Evolutionary conservation across 2,888 invertebrate genomes (phyloP), one percentile per base, ranked within the genome.

Genomic region (Rotaria macrura): DNA sequence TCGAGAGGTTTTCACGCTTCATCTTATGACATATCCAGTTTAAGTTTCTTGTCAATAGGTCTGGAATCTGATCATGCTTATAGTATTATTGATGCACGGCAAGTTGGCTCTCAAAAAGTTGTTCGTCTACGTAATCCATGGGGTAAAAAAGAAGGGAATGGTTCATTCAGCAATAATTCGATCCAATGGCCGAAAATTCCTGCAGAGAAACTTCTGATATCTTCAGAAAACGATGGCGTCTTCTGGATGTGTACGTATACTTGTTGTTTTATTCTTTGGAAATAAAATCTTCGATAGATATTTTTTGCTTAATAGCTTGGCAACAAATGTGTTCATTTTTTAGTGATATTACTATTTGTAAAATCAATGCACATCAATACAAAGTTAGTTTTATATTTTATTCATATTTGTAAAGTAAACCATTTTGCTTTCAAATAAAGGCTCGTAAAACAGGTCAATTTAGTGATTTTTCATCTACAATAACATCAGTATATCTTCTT

Each of bases 101-200:
- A 86, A 54, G 65, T 84, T 38, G 52, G 52, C 29, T 25, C 55
- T 43, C 84, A 86, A 34, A 49, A 57, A 47, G 54, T 86, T 52
- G 38, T 86, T 14, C 34, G 84, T 79, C 38, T 86, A 84, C 72
- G 86, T 55, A 86, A 86, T 49, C 86, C 86, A 29, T 86, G 86
- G 86, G 86, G 86, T 38, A 72, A 86, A 40, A 86, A 84, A 83
- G 86, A 84, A 57, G 79, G 79, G 86, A 86, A 86, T 54, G 79
- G 79, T 20, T 55, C 84, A 40, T 55, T 84, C 74, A 74, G 54
- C 17, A 54, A 86, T 47, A 83, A 84, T 40, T 84, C 72, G 84
- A 47, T 84, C 7, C 52, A 54, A 83, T 86, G 86, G 86, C 86
- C 86, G 47, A 79, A 49, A 7, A 72, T 47, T 14, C 54, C 84